Evolutionary conservation across 2,888 invertebrate species (phyloP).

Genomic region (Ferrisia virgata): DNA sequence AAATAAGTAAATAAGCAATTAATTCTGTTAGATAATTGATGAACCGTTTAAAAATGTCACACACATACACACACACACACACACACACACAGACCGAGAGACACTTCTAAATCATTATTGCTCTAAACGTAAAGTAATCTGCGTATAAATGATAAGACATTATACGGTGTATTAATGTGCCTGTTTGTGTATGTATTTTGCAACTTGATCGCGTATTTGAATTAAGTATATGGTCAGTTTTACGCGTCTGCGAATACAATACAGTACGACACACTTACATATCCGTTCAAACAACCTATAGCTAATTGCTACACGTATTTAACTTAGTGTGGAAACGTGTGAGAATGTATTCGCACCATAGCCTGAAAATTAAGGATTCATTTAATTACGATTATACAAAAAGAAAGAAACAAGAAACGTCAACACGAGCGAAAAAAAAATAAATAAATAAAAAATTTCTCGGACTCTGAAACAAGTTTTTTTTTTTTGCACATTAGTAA

Average conservation of each 20-base stretch:
- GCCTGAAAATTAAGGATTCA: background rate
- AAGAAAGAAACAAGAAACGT: background rate
- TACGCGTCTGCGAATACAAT: background rate
- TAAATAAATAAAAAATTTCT: background rate
- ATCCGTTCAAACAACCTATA: background rate
- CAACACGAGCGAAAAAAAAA: background rate
- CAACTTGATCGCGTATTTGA: background rate
- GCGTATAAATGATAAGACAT: background rate
- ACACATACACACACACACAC: too few species aligned
- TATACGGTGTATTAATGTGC: background rate
- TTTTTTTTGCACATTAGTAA: too few species aligned
- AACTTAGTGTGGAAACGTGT: background rate
- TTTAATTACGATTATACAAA: background rate
- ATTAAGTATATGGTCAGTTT: background rate
- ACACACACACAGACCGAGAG: background rate
- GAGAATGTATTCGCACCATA: background rate
- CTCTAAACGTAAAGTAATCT: background rate
- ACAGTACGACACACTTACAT: background rate
- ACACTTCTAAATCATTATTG: background rate
- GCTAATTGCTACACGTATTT: background rate
- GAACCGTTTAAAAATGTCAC: too few species aligned
- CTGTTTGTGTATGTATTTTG: background rate
- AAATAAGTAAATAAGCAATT: too few species aligned
- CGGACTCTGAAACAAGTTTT: background rate
- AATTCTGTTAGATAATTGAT: too few species aligned